phyloP scores from a whole-genome alignment of 2,888 invertebrate species.

The Sicus ferrugineus region DNA sequence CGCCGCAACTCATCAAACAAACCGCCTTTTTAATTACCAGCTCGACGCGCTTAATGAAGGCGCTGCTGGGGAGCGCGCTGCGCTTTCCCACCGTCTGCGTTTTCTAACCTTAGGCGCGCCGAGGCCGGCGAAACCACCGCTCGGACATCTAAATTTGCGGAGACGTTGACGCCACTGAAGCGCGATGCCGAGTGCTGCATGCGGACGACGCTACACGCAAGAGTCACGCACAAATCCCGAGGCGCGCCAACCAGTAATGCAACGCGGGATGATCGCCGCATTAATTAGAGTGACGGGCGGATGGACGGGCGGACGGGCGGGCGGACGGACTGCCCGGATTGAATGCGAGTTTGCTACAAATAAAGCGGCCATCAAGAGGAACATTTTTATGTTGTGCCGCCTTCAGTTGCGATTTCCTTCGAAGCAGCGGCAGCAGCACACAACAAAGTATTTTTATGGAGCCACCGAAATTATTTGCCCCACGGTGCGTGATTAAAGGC shows the following conservation, averaged over 20 bases:
- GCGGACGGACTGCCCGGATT: no score
- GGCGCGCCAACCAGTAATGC: background rate
- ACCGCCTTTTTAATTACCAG: slow-evolving; percentile 29
- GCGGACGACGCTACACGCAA: no score
- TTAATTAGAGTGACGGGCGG: background rate
- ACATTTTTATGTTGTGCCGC: background rate
- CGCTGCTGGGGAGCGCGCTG: background rate
- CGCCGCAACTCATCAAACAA: slow-evolving; percentile 23
- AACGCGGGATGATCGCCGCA: background rate
- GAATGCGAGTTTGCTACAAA: no score
- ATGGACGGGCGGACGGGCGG: no score
- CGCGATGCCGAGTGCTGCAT: no score
- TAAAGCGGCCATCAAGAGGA: slow-evolving; percentile 18
- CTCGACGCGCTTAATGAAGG: slow-evolving; percentile 11
- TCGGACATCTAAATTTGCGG: slow-evolving; percentile 2
- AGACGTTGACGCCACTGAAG: no score
- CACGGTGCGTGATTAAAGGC: slow-evolving; percentile 29
- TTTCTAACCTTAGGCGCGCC: slow-evolving; percentile 23
- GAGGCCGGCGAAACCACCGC: no score
- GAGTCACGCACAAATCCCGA: slow-evolving; percentile 10
- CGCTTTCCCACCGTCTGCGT: slow-evolving; percentile 18
- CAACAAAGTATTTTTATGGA: slow-evolving; percentile 1
- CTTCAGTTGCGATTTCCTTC: background rate
- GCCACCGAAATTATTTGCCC: slow-evolving; percentile 3
- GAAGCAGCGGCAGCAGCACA: background rate